These are phyloP conservation scores for Saccostrea echinata DNA, from an alignment of 1,140 invertebrate species.

Conservation along the genomic window DNA sequence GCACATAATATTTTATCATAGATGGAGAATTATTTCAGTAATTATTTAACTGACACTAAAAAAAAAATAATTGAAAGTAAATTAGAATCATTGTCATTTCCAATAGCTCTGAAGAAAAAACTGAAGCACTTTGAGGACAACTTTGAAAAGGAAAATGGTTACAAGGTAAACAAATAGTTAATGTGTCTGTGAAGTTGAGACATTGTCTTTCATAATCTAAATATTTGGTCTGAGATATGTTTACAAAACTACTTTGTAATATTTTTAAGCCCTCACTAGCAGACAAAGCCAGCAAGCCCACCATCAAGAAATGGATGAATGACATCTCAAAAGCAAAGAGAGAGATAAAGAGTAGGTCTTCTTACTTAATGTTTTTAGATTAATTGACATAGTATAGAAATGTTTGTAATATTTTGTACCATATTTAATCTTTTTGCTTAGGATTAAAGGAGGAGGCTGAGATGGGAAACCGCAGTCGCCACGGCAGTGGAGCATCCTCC, in stretches of 20 bases:
- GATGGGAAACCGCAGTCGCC: constrained; percentile 72
- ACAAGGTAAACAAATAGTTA: constrained; percentile 78
- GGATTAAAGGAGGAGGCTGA: constrained; percentile 73
- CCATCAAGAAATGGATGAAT: constrained; percentile 87
- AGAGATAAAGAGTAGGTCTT: constrained; percentile 87
- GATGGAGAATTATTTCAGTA: not conserved
- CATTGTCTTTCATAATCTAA: not conserved
- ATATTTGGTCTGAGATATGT: not conserved
- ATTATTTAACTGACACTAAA: too few species aligned
- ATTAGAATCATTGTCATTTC: not conserved
- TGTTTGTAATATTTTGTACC: not conserved
- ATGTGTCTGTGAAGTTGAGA: not conserved
- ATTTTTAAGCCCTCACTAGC: constrained; percentile 87
- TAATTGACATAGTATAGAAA: not conserved
- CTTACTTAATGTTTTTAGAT: not conserved
- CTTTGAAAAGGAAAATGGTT: constrained; percentile 91
- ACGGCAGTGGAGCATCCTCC: constrained; percentile 74
- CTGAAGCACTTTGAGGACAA: constrained; percentile 91
- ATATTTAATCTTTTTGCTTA: constrained; percentile 47
- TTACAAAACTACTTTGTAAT: not conserved
- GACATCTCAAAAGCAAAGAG: constrained; percentile 91
- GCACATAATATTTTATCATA: not conserved
- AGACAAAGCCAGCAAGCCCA: constrained; percentile 93
- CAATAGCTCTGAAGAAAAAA: constrained; percentile 88
- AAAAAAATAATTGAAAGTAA: not conserved